Base-by-base conservation (phyloP, 2,113 vertebrate species). In the Tachuris rubrigastra region DNA sequence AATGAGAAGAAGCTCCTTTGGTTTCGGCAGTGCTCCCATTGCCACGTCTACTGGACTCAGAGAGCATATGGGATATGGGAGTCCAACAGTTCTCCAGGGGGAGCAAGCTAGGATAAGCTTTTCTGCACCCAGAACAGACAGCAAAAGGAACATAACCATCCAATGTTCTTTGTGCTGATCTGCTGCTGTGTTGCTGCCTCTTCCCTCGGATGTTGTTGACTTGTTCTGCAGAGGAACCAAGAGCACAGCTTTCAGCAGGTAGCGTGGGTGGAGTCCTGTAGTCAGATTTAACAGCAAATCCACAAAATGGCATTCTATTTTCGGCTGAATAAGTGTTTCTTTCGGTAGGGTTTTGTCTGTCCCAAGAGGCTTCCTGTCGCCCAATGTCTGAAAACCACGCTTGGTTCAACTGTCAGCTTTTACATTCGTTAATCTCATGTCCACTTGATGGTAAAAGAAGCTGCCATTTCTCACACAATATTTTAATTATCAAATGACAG, bases 401-500 rank as follows among this genome's bases (percentile, higher is more conserved):
- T 86, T 86, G 14, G 24, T 77, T 84, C 30, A 60, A 17, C 27
- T 62, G 65, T 47, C 50, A 39, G 33, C 50, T 93, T 90, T 93
- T 55, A 81, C 20, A 75, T 76, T 53, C 49, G 37, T 53, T 85
- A 80, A 46, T 41, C 44, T 73, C 35, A 33, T 30, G 60, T 56
- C 86, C 41, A 77, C 67, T 63, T 63, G 39, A 81, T 23, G 25
- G 20, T 55, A 89, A 87, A 87, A 90, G 39, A 67, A 87, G 20
- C 35, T 81, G 33, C 41, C 47, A 65, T 68, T 92, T 87, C 65
- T 81, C 76, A 92, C 20, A 13, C 42, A 39, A 8, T 75, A 59
- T 84, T 89, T 95, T 90, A 86, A 90, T 67, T 68, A 55, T 17
- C 39, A 89, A 53, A 81, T 92, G 56, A 58, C 42, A 93, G 46